Percentiles rank a stretch among this genome's conserved stretches.
These are phyloP conservation scores for Thripadectes ignobilis DNA, from an alignment of 2,797 vertebrate species.

Conservation along the genomic window DNA sequence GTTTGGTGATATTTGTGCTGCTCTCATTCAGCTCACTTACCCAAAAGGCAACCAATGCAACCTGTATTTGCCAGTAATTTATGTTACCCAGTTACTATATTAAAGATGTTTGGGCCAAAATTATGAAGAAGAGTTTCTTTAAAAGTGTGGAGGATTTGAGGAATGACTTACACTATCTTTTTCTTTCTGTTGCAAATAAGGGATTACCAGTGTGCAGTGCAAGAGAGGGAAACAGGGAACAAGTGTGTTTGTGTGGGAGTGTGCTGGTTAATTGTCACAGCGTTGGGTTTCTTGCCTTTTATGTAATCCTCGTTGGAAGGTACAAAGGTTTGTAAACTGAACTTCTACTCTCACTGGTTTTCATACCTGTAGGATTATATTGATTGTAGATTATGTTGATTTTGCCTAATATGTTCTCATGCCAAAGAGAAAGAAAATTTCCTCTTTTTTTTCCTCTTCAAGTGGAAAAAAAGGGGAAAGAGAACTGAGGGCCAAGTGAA, in stretches of 20 bases:
- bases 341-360: neutral
- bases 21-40: neutral
- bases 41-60: neutral
- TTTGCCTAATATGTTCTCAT: neutral
- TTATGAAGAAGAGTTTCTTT: neutral
- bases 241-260: neutral
- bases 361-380: neutral
- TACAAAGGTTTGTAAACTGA: neutral
- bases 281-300: neutral
- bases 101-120: neutral
- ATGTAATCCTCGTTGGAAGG: neutral
- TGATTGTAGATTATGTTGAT: neutral
- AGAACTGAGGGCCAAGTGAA: neutral
- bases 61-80: neutral
- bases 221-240: neutral
- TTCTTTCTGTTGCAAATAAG: neutral
- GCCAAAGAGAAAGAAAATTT: neutral
- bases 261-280: neutral
- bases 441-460: neutral
- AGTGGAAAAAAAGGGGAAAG: neutral
- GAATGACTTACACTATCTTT: neutral
- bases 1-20: neutral
- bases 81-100: accelerated
- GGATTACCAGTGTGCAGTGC: neutral
- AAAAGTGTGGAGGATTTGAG: neutral